A percentile compares a stretch with the other conserved stretches of the same genome.
phyloP scores from a whole-genome alignment of 2,888 invertebrate species.

The Andrena bucephala region DNA sequence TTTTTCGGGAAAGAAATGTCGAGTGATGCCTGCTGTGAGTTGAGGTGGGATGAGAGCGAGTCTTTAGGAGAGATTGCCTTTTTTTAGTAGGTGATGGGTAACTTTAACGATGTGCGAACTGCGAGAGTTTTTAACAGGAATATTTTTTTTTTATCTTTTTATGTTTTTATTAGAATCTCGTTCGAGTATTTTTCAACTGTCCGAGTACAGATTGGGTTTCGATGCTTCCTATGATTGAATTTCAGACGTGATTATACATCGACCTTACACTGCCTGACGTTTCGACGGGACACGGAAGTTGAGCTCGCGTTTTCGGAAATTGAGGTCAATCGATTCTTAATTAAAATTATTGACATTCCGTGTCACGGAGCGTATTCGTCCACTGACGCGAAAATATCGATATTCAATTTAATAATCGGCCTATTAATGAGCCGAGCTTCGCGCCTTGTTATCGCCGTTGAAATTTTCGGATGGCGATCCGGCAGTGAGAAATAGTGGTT shows the following conservation, averaged over 20 bases:
- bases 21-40: too few relatives aligned
- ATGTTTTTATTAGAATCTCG: not conserved
- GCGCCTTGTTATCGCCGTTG: conserved; percentile 31
- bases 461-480: conserved; percentile 24
- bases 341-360: conserved; percentile 58
- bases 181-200: too few relatives aligned
- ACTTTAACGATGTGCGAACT: too few relatives aligned
- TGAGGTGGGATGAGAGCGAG: too few relatives aligned
- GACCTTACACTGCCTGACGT: conserved; percentile 4
- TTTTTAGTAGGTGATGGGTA: too few relatives aligned
- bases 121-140: too few relatives aligned
- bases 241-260: conserved; percentile 25
- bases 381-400: conserved; percentile 45
- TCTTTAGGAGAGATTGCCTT: too few relatives aligned
- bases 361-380: conserved; percentile 16
- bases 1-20: too few relatives aligned
- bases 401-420: conserved; percentile 59
- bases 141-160: too few relatives aligned
- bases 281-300: conserved; percentile 18
- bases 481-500: not conserved
- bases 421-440: conserved; percentile 29
- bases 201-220: not conserved
- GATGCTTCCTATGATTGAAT: not conserved
- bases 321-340: conserved; percentile 57
- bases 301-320: conserved; percentile 39